Conservation (phyloP, 2,888 invertebrate species). For the Drosophila diplacantha region DNA sequence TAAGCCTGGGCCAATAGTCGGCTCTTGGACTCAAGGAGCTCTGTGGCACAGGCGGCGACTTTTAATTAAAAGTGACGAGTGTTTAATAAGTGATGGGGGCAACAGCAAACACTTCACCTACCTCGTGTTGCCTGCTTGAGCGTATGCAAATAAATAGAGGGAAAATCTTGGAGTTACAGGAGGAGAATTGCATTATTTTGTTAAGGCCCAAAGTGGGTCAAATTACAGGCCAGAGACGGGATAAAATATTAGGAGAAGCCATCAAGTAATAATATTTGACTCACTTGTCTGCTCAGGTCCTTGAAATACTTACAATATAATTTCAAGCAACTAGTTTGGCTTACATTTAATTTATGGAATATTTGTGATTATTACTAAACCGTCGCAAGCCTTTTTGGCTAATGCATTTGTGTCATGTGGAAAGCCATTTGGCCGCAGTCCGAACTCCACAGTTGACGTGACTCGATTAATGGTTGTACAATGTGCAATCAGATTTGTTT, state of each 20-base stretch:
- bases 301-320: not conserved
- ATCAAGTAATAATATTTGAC: not conserved
- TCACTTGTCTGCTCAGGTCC: not conserved
- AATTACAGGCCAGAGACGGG: not conserved
- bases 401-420: conserved; percentile 51
- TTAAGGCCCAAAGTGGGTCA: not conserved
- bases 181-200: conserved; percentile 2
- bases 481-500: conserved; percentile 43
- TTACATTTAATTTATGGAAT: not conserved
- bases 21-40: conserved; percentile 15
- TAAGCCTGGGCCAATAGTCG: conserved; percentile 26
- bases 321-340: not conserved
- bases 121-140: not conserved
- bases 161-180: not conserved
- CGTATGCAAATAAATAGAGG: conserved; percentile 7
- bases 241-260: too few species aligned
- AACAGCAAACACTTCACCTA: conserved; percentile 33
- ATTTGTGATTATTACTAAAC: not conserved
- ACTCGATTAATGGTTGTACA: conserved; percentile 39
- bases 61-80: conserved; percentile 74
- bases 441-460: conserved; percentile 24
- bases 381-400: conserved; percentile 12
- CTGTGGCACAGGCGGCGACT: conserved; percentile 41
- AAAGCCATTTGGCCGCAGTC: conserved; percentile 13
- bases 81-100: conserved; percentile 64